Base-by-base conservation (phyloP, 30 jellyfish, hydroid and myxozoan species). In the Hydractinia symbiolongicarpus region DNA sequence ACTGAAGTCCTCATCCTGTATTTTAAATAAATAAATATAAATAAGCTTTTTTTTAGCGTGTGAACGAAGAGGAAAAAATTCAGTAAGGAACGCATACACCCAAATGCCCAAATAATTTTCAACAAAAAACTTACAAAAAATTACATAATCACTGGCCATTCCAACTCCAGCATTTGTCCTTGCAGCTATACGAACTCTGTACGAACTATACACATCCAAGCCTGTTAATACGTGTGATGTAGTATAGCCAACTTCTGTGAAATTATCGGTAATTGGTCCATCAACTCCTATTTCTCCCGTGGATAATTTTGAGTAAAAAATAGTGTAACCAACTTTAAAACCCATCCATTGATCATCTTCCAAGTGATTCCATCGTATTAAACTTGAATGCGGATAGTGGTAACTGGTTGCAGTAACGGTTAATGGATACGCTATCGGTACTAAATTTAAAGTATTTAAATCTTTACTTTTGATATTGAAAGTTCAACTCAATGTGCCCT, bases 351-450 rank as follows among this genome's bases (percentile, higher is more conserved):
- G 19, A n/a, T 64, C 52, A 64, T 64, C 74, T 7, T 44, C 52
- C 40, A 64, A n/a, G 4, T 64, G 74, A n/a, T 6, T 51, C 74
- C 74, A 64, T 13, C 40, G 52, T n/a, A 64, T 64, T 64, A 64
- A 13, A 64, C 74, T 64, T 64, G 74, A 64, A 64, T 64, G 40
- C 4, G 74, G 74, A n/a, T 44, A 64, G 4, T 64, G 52, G 40
- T n/a, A 64, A 64, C 74, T 64, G 74, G 74, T n/a, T n/a, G 74
- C 74, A 7, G 74, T 64, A 13, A 64, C 74, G 40, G 19, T 64
- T 44, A 51, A n/a, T 6, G 74, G 74, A 4, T 44, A 44, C 7
- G 74, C 74, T n/a, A 51, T 64, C 9, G 74, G 74, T 13, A 6
- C 74, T 64, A 64, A 6, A 6, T 7, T 30, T 30, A 30, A 30